A percentile compares a stretch with the other conserved stretches of the same genome.
Evolutionary conservation across 2,113 vertebrate species (phyloP).

Genomic region (Elephantulus edwardii): DNA sequence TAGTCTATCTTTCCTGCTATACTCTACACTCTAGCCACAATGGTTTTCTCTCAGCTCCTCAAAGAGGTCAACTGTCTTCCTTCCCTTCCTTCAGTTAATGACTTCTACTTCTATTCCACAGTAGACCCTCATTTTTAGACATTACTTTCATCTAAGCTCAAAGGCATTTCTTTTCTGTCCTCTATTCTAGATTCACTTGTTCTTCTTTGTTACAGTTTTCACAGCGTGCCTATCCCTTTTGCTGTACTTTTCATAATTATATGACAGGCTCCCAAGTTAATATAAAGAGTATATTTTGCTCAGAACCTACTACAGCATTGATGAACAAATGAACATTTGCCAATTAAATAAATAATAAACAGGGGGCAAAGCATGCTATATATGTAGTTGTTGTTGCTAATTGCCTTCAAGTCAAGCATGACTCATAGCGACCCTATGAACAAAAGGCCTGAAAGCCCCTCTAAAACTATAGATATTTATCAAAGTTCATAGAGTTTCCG

Average conservation of each 20-base stretch:
- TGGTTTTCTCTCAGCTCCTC: neutral
- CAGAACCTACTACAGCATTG: neutral
- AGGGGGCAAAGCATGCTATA: neutral
- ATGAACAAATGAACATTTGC: neutral
- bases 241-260: neutral
- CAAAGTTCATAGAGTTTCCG: too few relatives aligned
- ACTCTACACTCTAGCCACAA: neutral
- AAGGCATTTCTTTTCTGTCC: neutral
- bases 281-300: neutral
- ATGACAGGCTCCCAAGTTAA: neutral
- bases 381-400: too few relatives aligned
- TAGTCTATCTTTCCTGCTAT: neutral
- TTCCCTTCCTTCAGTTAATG: neutral
- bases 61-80: neutral
- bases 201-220: neutral
- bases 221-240: neutral
- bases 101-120: neutral
- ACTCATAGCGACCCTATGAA: too few relatives aligned
- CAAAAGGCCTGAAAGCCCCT: too few relatives aligned
- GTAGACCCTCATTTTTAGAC: neutral
- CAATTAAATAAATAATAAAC: constrained; percentile 42
- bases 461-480: too few relatives aligned
- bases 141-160: neutral
- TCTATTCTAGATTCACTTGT: neutral
- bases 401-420: too few relatives aligned